Evolutionary conservation across 2,888 invertebrate genomes (phyloP), one percentile per base, ranked within the genome.

Genomic region (Silvanus unidentatus): DNA sequence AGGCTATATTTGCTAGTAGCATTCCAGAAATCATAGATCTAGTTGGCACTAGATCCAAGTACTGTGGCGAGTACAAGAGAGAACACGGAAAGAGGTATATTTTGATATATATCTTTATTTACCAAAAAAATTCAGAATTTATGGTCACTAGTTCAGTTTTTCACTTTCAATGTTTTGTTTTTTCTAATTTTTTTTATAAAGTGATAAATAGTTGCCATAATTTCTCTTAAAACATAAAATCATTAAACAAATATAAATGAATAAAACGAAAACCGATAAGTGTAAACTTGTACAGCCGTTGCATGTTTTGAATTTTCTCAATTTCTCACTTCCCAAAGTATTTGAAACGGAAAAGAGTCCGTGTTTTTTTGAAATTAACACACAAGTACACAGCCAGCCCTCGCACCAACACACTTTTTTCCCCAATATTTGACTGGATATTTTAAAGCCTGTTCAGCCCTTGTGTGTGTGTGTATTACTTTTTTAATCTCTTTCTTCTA

Each of bases 1-100:
- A 95, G 95, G 97, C 96, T 81, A 94, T 97, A 86, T 98, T 98
- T 89, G 96, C 97, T 82, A 95, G 94, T 86, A 95, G 94, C 86
- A 94, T 98, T 80, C 97, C 97, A 77, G 97, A 98, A 88, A 96
- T 98, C 81, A 95, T 94, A 81, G 96, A 97, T 82, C 92, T 98
- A 81, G 90, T 97, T 83, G 95, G 96, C 79, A 91, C 91, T 84
- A 89, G 96, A 79, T 94, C 95, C 82, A 96, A 96, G 82, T 97
- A 97, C 85, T 91, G 94, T 80, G 97, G 97, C 77, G 91, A 94
- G 79, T 96, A 94, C 84, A 96, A 95, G 84, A 90, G 94, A 79
- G 96, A 96, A 83, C 91, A 94, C 76, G 96, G 96, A 84, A 94
- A 96, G 87, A 94, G 95, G 95, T 95, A 89, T 32, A 32, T 32